A percentile compares a stretch with the other conserved stretches of the same genome.
phyloP scores from a whole-genome alignment of 53 echinoderm and acorn worm species.

The Actinopyga echinites region DNA sequence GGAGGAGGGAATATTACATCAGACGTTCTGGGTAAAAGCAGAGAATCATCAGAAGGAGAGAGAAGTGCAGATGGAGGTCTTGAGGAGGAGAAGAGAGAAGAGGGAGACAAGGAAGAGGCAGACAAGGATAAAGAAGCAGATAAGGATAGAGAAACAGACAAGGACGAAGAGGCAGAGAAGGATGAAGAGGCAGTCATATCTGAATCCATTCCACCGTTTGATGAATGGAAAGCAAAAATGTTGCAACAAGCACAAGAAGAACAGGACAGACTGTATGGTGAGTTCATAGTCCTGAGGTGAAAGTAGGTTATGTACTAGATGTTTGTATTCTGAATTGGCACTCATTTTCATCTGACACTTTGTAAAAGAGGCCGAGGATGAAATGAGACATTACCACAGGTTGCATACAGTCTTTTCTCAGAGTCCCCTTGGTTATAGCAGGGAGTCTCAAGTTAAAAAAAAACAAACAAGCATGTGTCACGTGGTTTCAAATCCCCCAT shows the following conservation, averaged over 20 bases:
- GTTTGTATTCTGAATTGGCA: not conserved
- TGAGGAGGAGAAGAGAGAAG: not conserved
- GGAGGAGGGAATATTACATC: not conserved
- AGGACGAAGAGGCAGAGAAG: slow-evolving; percentile 37
- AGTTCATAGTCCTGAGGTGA: not conserved
- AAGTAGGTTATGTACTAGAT: not conserved
- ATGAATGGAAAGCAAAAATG: slow-evolving; percentile 93
- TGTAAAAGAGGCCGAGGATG: too few species aligned
- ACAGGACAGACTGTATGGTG: slow-evolving; percentile 58
- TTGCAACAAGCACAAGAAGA: slow-evolving; percentile 73
- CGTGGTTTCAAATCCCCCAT: too few species aligned
- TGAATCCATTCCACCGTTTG: slow-evolving; percentile 84
- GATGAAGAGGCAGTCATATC: slow-evolving; percentile 9
- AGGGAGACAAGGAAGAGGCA: not conserved
- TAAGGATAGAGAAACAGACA: not conserved
- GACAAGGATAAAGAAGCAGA: not conserved
- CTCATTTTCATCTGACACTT: too few species aligned
- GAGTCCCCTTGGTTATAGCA: too few species aligned
- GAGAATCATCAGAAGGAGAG: not conserved
- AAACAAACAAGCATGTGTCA: too few species aligned
- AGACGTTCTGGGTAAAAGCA: not conserved
- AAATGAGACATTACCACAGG: too few species aligned
- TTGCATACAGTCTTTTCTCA: too few species aligned
- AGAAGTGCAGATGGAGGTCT: not conserved
- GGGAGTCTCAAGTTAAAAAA: not conserved